Conservation (phyloP, 1,140 invertebrate species). For the Sipha flava region DNA sequence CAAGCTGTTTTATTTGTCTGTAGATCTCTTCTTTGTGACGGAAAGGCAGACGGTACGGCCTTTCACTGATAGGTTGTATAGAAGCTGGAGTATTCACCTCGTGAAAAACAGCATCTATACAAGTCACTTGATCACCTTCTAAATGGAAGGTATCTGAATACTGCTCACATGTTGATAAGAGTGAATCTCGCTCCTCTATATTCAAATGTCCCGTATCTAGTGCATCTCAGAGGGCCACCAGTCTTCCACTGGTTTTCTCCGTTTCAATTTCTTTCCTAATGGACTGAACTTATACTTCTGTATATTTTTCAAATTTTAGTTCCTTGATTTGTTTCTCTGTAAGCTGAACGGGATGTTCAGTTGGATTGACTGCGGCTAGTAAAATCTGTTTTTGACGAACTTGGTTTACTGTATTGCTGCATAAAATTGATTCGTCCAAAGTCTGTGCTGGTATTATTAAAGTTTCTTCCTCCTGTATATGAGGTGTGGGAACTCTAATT, state of each 20-base stretch:
- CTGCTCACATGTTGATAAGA: not conserved
- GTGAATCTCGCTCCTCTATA: not conserved
- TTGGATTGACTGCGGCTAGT: not conserved
- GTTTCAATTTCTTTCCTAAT: conserved; percentile 36
- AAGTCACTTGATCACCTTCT: not conserved
- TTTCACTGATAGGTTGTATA: conserved; percentile 35
- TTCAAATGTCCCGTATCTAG: not conserved
- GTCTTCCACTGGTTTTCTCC: conserved; percentile 31
- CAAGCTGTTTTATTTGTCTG: conserved; percentile 39
- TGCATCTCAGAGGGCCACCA: not conserved
- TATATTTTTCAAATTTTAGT: not conserved
- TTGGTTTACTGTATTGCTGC: not conserved
- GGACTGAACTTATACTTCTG: not conserved
- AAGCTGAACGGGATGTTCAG: not conserved
- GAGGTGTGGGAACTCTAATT: not conserved
- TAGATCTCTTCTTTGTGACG: conserved; percentile 41
- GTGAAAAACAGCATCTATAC: conserved; percentile 31
- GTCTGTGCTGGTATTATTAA: not conserved
- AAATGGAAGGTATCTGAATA: conserved; percentile 13
- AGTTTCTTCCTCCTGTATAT: not conserved
- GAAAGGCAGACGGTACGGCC: too few species aligned
- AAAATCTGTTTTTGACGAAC: not conserved
- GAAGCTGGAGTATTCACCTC: conserved; percentile 34
- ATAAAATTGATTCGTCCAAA: not conserved
- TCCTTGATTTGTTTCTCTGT: too few species aligned